Evolutionary conservation across 2,888 invertebrate species (phyloP), one percentile per base, ranked within the genome.

Genomic region (Acleris literana): DNA sequence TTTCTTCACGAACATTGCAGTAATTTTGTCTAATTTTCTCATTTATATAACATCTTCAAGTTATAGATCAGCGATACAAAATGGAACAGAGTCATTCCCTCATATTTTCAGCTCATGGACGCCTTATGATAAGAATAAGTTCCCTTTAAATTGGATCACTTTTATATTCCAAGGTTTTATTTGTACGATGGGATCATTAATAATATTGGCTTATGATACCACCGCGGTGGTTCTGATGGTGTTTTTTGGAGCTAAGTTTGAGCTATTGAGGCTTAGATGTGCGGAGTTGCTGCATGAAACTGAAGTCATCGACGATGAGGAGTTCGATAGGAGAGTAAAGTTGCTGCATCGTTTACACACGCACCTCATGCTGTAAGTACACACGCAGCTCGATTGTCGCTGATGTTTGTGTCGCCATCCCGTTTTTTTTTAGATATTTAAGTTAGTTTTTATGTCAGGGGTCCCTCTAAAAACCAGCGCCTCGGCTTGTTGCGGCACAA

Each of bases 41-140:
- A 9, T 3, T 9, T 44, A 57, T 1, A 20, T 56, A 7, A 25
- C 57, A 5, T 57, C 57, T 57, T 4, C 25, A 3, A 29, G 29
- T 9, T 57, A 17, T 5, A 29, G 57, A 17, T 22, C 2, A 6
- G 29, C 17, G 11, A 46, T 57, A 17, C 44, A 33, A 17, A 57
- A 57, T 16, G 57, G 18, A 2, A 48, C 46, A 3, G 57, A 44
- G 18, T 11, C 44, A 5, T 57, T 57, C 5, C 46, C 57, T 6
- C 57, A 57, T 29, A 57, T 57, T 7, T 48, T 57, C 6, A 48
- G 46, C 25, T 4, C 57, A 17, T 57, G 57, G 57, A 48, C 33
- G 48, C 57, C 57, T 29, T 57, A 33, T 57, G 25, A 57, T 16
- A 48, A 57, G n/a, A 25, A 57, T 6, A 25, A 25, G 29, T 25